Evolutionary conservation across 2,888 invertebrate species (phyloP).

Genomic region (Drosophila pseudotakahashii): DNA sequence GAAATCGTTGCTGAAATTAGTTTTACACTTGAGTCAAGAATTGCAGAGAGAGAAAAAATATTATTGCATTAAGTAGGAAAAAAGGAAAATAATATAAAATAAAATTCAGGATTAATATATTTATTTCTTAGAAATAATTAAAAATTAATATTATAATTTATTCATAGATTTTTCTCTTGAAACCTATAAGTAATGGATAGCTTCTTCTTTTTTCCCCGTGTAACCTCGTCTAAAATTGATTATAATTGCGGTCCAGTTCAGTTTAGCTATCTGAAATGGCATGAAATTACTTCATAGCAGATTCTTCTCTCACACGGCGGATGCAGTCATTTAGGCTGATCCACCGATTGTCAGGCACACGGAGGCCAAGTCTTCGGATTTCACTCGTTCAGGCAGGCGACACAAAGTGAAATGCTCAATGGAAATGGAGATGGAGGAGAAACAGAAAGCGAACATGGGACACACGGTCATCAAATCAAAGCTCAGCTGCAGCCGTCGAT

Average conservation of each 20-base stretch:
- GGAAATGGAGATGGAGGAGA: slow-evolving; percentile 26
- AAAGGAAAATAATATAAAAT: too few species aligned
- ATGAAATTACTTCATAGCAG: slow-evolving; percentile 70
- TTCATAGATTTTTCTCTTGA: too few species aligned
- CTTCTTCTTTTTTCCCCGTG: slow-evolving; percentile 3
- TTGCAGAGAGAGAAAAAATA: slow-evolving; percentile 20
- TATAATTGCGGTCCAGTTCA: slow-evolving; percentile 67
- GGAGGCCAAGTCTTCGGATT: slow-evolving; percentile 47
- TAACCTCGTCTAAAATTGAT: slow-evolving; percentile 54
- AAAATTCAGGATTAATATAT: too few species aligned
- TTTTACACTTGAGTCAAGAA: slow-evolving; percentile 55
- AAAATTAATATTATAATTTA: too few species aligned
- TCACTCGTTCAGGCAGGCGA: slow-evolving; percentile 58
- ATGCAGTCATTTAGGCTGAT: slow-evolving; percentile 72
- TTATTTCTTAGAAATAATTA: too few species aligned
- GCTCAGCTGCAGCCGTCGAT: slow-evolving; percentile 45
- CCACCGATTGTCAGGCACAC: slow-evolving; percentile 25
- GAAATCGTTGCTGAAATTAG: slow-evolving; percentile 59
- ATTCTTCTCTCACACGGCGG: slow-evolving; percentile 60
- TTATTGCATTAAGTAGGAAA: too few species aligned
- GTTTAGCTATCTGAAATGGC: slow-evolving; percentile 44
- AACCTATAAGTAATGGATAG: too few species aligned
- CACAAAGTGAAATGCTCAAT: slow-evolving; percentile 70
- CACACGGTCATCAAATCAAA: slow-evolving; percentile 57
- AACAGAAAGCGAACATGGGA: slow-evolving; percentile 39